phyloP scores from a whole-genome alignment of 2,113 vertebrate genomes.

The Ptyas mucosa region DNA sequence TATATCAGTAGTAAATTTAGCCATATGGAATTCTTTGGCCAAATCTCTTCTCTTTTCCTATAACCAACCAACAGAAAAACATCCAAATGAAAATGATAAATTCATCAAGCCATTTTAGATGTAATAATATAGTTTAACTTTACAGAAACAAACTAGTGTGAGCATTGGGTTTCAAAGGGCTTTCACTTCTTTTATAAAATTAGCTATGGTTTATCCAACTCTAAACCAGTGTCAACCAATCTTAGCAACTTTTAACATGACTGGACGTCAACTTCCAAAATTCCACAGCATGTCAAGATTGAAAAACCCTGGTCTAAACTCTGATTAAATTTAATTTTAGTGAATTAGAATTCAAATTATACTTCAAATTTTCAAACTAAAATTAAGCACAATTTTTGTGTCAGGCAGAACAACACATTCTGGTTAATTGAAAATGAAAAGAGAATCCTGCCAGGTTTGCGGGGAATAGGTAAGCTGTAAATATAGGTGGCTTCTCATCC shows the following conservation, averaged over 20 bases:
- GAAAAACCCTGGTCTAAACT: not conserved
- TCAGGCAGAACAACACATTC: not conserved
- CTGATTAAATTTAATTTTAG: not conserved
- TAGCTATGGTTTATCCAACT: not conserved
- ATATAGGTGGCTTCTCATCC: not conserved
- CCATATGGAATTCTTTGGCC: not conserved
- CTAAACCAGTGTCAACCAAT: not conserved
- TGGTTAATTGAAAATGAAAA: not conserved
- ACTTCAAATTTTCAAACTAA: not conserved
- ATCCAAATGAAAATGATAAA: not conserved
- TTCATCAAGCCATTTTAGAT: not conserved
- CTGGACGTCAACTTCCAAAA: not conserved
- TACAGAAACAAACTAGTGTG: not conserved
- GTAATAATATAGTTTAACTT: not conserved
- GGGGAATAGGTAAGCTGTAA: not conserved
- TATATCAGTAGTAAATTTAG: not conserved
- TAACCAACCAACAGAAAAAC: not conserved
- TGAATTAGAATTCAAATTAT: not conserved
- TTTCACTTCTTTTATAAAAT: not conserved
- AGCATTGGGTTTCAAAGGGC: not conserved
- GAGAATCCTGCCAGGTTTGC: not conserved
- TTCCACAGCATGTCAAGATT: not conserved
- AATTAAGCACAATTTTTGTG: not conserved
- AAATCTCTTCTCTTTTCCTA: not conserved
- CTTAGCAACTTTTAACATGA: not conserved